Base-by-base conservation (phyloP, 2,888 invertebrate genomes). In the Matsumyia berberina region DNA sequence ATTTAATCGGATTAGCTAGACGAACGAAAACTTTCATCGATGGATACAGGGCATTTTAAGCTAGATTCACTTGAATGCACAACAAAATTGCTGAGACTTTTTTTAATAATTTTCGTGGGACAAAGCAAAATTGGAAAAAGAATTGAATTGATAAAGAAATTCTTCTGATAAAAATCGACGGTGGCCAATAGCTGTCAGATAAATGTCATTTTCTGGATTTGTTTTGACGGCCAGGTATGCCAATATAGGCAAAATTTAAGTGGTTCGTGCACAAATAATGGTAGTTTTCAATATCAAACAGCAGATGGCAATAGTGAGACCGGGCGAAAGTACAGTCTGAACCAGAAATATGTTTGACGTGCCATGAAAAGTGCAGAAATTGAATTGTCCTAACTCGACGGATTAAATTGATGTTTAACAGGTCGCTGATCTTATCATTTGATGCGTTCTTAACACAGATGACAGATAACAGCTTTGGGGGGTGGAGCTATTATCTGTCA, bases 121-220 rank as follows among this genome's bases (percentile, higher is more conserved):
- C 12, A 29, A 58, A 15, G 17, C 31, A 42, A 19, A 80, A 49
- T 5, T 42, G 15, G 58, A 44, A 39, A 53, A 62, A 76, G 57
- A 51, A 51, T 15, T 19, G 8, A 67, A 64, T 70, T 85, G 83
- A 85, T 85, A 78, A 78, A 70, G 78, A 70, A 76, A 66, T 42
- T 70, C 33, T 62, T 37, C 17, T 74, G 79, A 79, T 79, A 85
- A 85, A 85, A 74, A 69, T 66, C 17, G 69, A 74, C 69, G 24
- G 66, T 79, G 74, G 74, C 37, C 19, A 17, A 79, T 51, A 57
- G 51, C 70, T 74, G 83, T 78, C 83, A 83, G 31, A 33, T 3
- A 69, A 73, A 37, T 51, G 83, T 73, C 78, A 83, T 17, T 64
- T 64, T 53, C 66, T 58, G 24, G 31, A 49, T 72, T 81, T 81